Percentiles rank a stretch among this genome's conserved stretches.
Conservation (phyloP, 2,113 vertebrate genomes). For the Archocentrus centrarchus region DNA sequence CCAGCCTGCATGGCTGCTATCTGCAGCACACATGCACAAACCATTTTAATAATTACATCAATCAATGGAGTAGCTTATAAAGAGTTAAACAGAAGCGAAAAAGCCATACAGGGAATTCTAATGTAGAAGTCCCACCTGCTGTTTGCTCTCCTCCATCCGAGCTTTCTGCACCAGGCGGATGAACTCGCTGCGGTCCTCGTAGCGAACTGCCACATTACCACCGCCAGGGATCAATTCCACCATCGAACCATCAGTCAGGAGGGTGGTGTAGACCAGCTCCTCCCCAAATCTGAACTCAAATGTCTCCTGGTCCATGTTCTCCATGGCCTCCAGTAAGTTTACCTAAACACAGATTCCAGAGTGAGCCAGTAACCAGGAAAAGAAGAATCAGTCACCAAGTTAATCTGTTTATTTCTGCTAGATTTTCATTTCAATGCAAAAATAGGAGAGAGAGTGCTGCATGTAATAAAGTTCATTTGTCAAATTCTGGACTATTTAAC, state of each 20-base stretch:
- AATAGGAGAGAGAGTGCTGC: neutral
- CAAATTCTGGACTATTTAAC: neutral
- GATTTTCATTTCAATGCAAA: accelerated
- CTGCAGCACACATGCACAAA: constrained; percentile 66
- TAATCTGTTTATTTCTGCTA: neutral
- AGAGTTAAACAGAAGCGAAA: neutral
- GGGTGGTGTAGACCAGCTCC: constrained; percentile 93
- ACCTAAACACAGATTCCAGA: constrained; percentile 82
- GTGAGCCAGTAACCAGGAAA: neutral
- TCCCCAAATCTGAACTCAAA: constrained; percentile 97
- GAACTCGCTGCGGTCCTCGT: constrained; percentile 91
- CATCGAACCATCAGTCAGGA: constrained; percentile 89
- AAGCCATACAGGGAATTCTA: neutral
- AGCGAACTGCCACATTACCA: constrained; percentile 83
- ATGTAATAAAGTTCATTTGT: no score
- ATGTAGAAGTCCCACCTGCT: constrained; percentile 84
- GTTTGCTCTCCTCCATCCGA: constrained; percentile 91
- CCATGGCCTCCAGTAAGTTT: constrained; percentile 96
- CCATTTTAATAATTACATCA: neutral
- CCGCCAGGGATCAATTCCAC: constrained; percentile 92
- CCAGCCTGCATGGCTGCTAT: constrained; percentile 93
- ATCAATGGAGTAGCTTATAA: neutral
- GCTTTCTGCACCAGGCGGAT: constrained; percentile 90
- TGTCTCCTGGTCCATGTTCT: constrained; percentile 94
- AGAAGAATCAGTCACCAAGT: neutral